Percentiles rank a stretch among this genome's conserved stretches.
phyloP scores from a whole-genome alignment of 2,113 vertebrate genomes.

The Agelaius phoeniceus region DNA sequence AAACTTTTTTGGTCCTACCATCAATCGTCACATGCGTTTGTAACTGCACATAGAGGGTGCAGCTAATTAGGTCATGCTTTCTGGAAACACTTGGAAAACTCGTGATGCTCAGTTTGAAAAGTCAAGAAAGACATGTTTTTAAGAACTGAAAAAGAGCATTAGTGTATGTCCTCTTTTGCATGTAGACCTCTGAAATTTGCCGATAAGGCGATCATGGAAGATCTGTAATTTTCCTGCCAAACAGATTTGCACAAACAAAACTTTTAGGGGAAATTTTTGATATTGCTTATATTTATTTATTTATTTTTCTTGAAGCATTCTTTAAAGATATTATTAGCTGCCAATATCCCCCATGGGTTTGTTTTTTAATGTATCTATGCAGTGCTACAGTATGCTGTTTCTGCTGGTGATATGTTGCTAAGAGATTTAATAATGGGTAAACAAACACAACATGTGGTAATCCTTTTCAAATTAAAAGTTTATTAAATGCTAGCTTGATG shows the following conservation, averaged over 20 bases:
- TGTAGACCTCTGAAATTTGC: neutral
- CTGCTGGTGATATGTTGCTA: constrained; percentile 78
- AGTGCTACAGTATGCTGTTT: constrained; percentile 74
- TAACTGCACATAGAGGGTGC: neutral
- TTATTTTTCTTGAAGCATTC: constrained; percentile 72
- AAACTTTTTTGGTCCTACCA: neutral
- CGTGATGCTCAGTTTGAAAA: neutral
- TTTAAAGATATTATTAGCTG: constrained; percentile 74
- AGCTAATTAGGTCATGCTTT: neutral
- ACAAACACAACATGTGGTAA: constrained; percentile 86
- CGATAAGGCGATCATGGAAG: neutral
- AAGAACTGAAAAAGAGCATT: neutral
- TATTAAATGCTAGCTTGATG: constrained; percentile 84
- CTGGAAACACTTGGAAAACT: neutral
- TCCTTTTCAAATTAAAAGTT: constrained; percentile 88
- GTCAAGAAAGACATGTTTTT: neutral
- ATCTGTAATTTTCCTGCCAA: neutral
- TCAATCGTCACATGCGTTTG: neutral
- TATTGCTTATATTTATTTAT: constrained; percentile 69
- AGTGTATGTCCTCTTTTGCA: neutral
- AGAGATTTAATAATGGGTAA: constrained; percentile 86
- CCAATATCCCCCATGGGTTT: constrained; percentile 79
- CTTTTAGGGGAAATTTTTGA: constrained; percentile 37
- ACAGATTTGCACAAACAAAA: constrained; percentile 21
- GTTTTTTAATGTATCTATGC: constrained; percentile 75